Evolutionary conservation across 2,888 invertebrate genomes (phyloP).

Genomic region (Amphipyra tragopoginis): DNA sequence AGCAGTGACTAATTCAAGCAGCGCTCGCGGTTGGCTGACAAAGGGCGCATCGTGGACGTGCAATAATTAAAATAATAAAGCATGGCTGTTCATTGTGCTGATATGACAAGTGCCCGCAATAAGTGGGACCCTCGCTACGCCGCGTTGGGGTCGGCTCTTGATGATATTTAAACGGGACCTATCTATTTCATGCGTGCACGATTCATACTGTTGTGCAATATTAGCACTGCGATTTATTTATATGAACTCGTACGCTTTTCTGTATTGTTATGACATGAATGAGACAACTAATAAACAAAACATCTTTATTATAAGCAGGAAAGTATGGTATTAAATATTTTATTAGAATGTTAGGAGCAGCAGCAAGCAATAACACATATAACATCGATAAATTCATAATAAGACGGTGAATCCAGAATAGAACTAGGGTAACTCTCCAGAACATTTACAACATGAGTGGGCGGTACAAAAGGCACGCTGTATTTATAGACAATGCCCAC

Average conservation of each 20-base stretch:
- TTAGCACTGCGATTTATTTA: constrained; percentile 41
- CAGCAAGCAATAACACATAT: constrained; percentile 2
- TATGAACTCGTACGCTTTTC: constrained; percentile 17
- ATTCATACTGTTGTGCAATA: constrained; percentile 44
- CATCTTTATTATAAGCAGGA: constrained; percentile 1
- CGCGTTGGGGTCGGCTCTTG: constrained; percentile 62
- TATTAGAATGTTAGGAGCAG: background rate
- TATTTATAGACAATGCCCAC: constrained; percentile 66
- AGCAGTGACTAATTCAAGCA: constrained; percentile 75
- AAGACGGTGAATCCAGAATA: constrained; percentile 59
- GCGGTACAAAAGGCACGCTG: constrained; percentile 63
- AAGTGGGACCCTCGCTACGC: constrained; percentile 78
- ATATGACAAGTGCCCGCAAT: constrained; percentile 89
- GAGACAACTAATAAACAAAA: constrained; percentile 1
- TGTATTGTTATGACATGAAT: constrained; percentile 21
- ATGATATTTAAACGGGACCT: constrained; percentile 52
- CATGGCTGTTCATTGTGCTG: constrained; percentile 82
- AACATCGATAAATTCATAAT: constrained; percentile 39
- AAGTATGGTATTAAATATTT: constrained; percentile 6
- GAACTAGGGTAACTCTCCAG: constrained; percentile 63
- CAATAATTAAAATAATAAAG: constrained; percentile 90
- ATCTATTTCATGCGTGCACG: constrained; percentile 42
- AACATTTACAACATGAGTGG: constrained; percentile 62
- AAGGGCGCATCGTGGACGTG: constrained; percentile 83
- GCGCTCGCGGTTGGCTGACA: constrained; percentile 75